Evolutionary conservation across 2,113 vertebrate species (phyloP).

Genomic region (Phrynosoma platyrhinos): DNA sequence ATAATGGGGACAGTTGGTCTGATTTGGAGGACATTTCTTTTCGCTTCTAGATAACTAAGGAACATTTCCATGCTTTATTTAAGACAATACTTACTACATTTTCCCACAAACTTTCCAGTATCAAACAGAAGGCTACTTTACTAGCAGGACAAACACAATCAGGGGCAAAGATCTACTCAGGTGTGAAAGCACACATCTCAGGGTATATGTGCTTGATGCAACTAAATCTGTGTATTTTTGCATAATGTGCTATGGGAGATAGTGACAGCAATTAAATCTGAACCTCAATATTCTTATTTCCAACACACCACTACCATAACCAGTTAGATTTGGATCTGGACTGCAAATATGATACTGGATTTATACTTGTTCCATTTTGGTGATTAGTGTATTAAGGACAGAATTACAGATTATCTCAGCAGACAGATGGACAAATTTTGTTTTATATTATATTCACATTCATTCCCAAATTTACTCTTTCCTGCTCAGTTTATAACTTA

Average conservation of each 20-base stretch:
- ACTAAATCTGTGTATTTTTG: constrained; percentile 58
- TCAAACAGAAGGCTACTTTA: constrained; percentile 81
- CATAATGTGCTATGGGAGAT: constrained; percentile 49
- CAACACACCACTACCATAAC: constrained; percentile 1
- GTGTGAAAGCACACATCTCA: constrained; percentile 71
- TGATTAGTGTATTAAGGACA: background rate
- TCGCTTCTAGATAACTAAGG: constrained; percentile 9
- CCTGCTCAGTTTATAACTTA: too few species aligned
- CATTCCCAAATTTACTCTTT: background rate
- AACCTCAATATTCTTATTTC: constrained; percentile 42
- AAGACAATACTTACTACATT: constrained; percentile 67
- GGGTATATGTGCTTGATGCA: constrained; percentile 62
- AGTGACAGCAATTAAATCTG: constrained; percentile 41
- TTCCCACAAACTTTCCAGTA: constrained; percentile 73
- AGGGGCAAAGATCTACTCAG: constrained; percentile 75
- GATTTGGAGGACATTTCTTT: constrained; percentile 72
- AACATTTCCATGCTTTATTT: constrained; percentile 67
- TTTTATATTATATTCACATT: background rate
- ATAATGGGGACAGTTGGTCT: constrained; percentile 74
- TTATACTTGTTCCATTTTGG: background rate
- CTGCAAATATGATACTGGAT: background rate
- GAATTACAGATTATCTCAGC: background rate
- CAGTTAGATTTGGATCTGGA: constrained; percentile 37
- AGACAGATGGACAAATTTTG: background rate
- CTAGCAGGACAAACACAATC: constrained; percentile 77